A percentile compares a stretch with the other conserved stretches of the same genome.
Evolutionary conservation across 2,113 vertebrate species (phyloP).

Genomic region (Trachemys scripta): DNA sequence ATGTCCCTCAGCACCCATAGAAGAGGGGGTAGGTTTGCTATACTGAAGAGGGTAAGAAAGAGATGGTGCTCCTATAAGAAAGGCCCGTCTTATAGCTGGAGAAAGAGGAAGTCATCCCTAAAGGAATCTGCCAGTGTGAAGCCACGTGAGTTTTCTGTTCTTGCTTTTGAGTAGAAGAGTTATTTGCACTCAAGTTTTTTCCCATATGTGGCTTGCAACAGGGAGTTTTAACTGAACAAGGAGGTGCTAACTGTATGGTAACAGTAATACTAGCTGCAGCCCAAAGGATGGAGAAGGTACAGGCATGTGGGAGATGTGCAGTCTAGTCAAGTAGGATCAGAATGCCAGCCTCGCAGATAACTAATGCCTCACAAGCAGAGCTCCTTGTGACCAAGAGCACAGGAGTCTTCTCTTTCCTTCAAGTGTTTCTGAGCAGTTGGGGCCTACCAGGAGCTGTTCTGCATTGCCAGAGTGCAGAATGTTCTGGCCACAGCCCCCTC

Average conservation of each 20-base stretch:
- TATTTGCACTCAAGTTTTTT: background rate
- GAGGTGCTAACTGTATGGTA: background rate
- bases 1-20: background rate
- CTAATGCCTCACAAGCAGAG: background rate
- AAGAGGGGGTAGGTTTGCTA: background rate
- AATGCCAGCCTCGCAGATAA: background rate
- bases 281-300: background rate
- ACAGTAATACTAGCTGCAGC: background rate
- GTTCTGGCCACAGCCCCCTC: too few species aligned
- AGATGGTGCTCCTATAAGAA: background rate
- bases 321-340: background rate
- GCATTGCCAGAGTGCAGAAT: background rate
- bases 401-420: background rate
- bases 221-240: background rate
- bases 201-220: background rate
- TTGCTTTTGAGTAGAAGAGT: background rate
- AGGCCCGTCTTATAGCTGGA: background rate
- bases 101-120: background rate
- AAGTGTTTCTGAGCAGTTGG: fast-evolving
- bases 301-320: background rate
- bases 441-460: background rate
- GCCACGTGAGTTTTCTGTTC: background rate
- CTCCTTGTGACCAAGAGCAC: background rate
- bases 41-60: background rate
- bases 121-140: fast-evolving